Percentiles rank a stretch among this genome's conserved stretches.
Conservation (phyloP, 2,888 invertebrate genomes). For the Miltochrista miniata region DNA sequence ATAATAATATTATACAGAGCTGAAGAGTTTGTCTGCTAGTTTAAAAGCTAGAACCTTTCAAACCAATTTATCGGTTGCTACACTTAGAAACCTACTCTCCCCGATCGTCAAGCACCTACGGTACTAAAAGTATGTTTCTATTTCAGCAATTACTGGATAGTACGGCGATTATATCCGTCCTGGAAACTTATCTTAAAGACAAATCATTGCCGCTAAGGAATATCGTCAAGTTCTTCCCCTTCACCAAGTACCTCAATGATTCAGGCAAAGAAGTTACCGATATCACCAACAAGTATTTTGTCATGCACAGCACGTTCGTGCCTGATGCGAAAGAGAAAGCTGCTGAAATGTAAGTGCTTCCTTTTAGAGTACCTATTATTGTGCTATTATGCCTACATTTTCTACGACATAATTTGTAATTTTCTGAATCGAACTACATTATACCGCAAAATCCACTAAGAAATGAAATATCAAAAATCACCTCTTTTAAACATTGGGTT, state of each 20-base stretch:
- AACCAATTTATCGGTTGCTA: not conserved
- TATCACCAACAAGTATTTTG: slow-evolving; percentile 93
- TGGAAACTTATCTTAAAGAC: slow-evolving; percentile 90
- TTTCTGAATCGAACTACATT: too few relatives aligned
- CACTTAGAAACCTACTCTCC: too few relatives aligned
- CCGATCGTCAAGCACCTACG: not conserved
- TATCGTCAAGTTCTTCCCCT: slow-evolving; percentile 91
- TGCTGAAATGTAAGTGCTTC: slow-evolving; percentile 81
- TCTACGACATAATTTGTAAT: too few relatives aligned
- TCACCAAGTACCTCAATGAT: slow-evolving; percentile 86
- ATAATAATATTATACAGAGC: too few relatives aligned
- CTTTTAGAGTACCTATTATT: too few relatives aligned
- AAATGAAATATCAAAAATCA: too few relatives aligned
- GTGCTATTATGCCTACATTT: too few relatives aligned
- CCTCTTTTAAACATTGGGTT: too few relatives aligned
- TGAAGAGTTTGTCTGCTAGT: not conserved
- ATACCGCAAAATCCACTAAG: too few relatives aligned
- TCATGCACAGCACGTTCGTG: slow-evolving; percentile 89
- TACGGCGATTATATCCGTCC: slow-evolving; percentile 94
- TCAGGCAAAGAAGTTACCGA: slow-evolving; percentile 87
- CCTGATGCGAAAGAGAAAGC: slow-evolving; percentile 78
- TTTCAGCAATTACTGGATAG: slow-evolving; percentile 95
- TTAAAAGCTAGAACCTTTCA: not conserved
- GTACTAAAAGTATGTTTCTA: not conserved
- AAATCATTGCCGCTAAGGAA: slow-evolving; percentile 84